phyloP scores from a whole-genome alignment of 2,113 vertebrate species.

The Odontesthes bonariensis region DNA sequence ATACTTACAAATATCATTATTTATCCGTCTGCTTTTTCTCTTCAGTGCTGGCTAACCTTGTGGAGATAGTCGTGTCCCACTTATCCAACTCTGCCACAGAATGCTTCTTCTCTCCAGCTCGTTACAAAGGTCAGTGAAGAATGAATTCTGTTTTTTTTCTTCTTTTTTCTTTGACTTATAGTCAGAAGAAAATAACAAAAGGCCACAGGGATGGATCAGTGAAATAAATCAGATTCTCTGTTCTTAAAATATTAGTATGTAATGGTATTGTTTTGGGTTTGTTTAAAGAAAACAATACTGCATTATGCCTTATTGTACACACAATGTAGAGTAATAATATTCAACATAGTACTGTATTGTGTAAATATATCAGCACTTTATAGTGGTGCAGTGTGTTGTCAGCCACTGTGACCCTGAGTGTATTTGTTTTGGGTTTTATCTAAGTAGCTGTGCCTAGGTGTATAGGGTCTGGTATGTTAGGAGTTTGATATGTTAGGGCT shows the following conservation, averaged over 20 bases:
- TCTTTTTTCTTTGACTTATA: slow-evolving; percentile 1
- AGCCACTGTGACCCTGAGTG: too few species aligned
- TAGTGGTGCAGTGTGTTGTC: neutral
- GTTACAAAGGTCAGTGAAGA: slow-evolving; percentile 87
- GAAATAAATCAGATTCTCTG: neutral
- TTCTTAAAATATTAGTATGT: too few species aligned
- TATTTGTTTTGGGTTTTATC: too few species aligned
- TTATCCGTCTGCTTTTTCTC: slow-evolving; percentile 24
- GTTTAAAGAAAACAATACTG: too few species aligned
- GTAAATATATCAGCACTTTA: neutral
- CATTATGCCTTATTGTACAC: too few species aligned
- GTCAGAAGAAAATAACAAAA: slow-evolving; percentile 31
- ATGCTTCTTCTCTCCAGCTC: slow-evolving; percentile 83
- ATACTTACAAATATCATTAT: neutral
- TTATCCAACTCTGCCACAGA: slow-evolving; percentile 83
- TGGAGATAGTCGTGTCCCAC: slow-evolving; percentile 87
- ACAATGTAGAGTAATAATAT: too few species aligned
- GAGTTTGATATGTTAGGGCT: too few species aligned
- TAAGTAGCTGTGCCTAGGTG: too few species aligned
- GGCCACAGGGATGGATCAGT: slow-evolving; percentile 15
- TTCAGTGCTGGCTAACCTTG: slow-evolving; percentile 89
- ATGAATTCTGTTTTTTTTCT: slow-evolving; percentile 4
- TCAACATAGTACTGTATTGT: too few species aligned
- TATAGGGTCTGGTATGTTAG: too few species aligned
- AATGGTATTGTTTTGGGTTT: too few species aligned